Percentiles rank a stretch among this genome's conserved stretches.
Conservation (phyloP, 2,888 invertebrate genomes). For the Leptopilina drosophilae region DNA sequence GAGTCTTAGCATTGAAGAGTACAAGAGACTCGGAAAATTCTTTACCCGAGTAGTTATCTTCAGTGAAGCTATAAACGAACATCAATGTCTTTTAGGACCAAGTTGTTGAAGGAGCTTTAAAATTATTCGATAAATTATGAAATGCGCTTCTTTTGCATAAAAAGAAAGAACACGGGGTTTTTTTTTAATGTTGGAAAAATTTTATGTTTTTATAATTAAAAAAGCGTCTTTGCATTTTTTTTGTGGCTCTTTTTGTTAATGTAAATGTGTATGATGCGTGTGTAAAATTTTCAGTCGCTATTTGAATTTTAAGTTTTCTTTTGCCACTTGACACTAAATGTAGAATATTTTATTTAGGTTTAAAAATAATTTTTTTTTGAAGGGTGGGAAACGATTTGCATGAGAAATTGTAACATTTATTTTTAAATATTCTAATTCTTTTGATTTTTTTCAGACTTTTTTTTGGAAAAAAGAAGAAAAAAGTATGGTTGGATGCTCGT, state of each 20-base stretch:
- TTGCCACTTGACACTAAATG: too few species aligned
- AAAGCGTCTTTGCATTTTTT: too few species aligned
- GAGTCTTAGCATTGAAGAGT: slow-evolving; percentile 6
- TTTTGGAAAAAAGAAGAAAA: too few species aligned
- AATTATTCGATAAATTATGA: slow-evolving; percentile 26
- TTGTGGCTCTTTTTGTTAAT: neutral
- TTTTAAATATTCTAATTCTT: too few species aligned
- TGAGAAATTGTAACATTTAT: too few species aligned
- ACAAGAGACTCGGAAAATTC: slow-evolving; percentile 18
- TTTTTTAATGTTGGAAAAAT: neutral
- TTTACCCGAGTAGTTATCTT: slow-evolving; percentile 37
- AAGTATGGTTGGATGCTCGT: too few species aligned
- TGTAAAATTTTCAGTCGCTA: neutral
- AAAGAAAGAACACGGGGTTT: too few species aligned
- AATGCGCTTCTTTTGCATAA: neutral
- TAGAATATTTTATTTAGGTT: too few species aligned
- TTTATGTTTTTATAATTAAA: neutral
- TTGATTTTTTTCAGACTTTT: too few species aligned
- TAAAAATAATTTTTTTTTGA: too few species aligned
- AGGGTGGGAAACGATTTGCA: too few species aligned
- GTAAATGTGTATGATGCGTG: neutral
- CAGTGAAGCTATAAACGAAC: slow-evolving; percentile 24
- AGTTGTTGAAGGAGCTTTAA: slow-evolving; percentile 23
- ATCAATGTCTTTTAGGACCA: slow-evolving; percentile 30
- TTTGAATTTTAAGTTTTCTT: too few species aligned